phyloP scores from a whole-genome alignment of 2,113 vertebrate genomes.

The Brevimyrus niger region DNA sequence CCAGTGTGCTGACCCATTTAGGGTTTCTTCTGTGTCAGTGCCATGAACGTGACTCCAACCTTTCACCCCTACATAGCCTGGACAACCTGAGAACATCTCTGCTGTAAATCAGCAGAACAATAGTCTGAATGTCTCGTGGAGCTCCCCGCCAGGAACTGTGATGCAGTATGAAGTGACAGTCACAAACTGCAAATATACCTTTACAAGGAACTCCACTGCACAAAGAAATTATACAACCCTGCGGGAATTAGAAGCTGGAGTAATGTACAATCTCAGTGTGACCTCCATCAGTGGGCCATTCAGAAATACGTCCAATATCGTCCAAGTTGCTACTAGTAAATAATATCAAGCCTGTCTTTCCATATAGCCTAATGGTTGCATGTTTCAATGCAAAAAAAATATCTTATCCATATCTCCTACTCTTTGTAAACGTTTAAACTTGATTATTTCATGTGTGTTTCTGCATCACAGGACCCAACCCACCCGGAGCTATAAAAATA shows the following conservation, averaged over 20 bases:
- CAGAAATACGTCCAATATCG: not conserved
- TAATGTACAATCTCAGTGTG: constrained; percentile 30
- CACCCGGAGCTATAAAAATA: constrained; percentile 29
- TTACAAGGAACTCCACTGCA: not conserved
- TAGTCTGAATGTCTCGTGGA: too few species aligned
- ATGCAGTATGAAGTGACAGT: too few species aligned
- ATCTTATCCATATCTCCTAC: not conserved
- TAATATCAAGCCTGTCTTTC: not conserved
- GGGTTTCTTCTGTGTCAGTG: too few species aligned
- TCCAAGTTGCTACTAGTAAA: constrained; percentile 43
- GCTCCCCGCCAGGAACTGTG: too few species aligned
- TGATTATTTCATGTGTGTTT: not conserved
- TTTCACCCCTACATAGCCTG: too few species aligned
- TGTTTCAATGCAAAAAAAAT: not conserved
- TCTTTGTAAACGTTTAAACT: not conserved
- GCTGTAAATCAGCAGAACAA: too few species aligned
- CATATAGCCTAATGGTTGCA: not conserved
- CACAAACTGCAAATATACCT: not conserved
- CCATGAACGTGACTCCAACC: too few species aligned
- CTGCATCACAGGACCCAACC: constrained; percentile 35
- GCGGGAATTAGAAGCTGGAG: constrained; percentile 32
- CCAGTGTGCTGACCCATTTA: not conserved
- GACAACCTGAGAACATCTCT: too few species aligned
- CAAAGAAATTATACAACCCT: fast-evolving
- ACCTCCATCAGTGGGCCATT: constrained; percentile 34